Percentiles rank a stretch among this genome's conserved stretches.
These are phyloP conservation scores for Drosophila neocordata DNA, from an alignment of 1,140 invertebrate genomes.

Conservation along the genomic window DNA sequence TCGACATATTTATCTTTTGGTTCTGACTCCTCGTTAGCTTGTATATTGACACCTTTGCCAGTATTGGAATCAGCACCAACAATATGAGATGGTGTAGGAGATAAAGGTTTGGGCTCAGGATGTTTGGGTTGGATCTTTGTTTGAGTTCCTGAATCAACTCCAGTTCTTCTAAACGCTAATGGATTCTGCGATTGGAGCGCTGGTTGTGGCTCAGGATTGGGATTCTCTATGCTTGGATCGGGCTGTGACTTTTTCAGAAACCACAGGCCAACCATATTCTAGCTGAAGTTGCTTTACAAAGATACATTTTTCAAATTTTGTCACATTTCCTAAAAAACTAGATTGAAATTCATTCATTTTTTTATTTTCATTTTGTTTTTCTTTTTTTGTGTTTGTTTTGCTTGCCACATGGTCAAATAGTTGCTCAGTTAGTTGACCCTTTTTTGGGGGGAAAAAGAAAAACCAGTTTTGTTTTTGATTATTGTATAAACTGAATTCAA, in stretches of 20 bases:
- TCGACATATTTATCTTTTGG: background rate
- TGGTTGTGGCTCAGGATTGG: background rate
- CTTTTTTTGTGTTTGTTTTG: conserved; percentile 15
- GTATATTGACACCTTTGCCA: background rate
- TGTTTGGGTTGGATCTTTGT: no score
- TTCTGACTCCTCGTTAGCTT: background rate
- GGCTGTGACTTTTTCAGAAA: conserved; percentile 4
- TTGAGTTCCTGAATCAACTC: no score
- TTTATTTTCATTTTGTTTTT: no score
- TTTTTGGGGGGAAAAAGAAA: background rate
- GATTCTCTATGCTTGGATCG: background rate
- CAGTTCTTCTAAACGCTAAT: no score
- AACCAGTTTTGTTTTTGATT: conserved; percentile 1
- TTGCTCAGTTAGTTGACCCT: conserved; percentile 24
- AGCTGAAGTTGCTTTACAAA: conserved; percentile 33
- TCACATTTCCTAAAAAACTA: conserved; percentile 50
- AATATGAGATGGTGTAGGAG: background rate
- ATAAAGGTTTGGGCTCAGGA: no score
- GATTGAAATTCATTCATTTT: no score
- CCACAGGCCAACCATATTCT: conserved; percentile 41
- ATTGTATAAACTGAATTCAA: conserved; percentile 35
- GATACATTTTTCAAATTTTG: conserved; percentile 62
- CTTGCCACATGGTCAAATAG: conserved; percentile 47
- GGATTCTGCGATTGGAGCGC: background rate
- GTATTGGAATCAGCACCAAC: background rate